Conservation (phyloP, 2,888 invertebrate genomes). For the Plagodis dolabraria region DNA sequence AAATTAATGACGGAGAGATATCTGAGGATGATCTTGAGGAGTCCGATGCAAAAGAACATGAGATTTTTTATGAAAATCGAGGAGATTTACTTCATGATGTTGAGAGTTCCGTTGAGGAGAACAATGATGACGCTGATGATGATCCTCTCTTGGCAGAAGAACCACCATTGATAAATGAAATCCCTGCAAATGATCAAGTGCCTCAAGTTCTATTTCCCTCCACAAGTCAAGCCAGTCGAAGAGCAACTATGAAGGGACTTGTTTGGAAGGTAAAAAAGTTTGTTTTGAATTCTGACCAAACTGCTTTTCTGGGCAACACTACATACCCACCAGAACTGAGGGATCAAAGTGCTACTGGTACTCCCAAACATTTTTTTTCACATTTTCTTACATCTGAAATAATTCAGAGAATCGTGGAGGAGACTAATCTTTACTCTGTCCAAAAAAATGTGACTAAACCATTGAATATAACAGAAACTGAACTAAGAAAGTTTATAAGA, state of each 20-base stretch:
- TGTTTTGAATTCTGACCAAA: slow-evolving; percentile 50
- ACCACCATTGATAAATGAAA: slow-evolving; percentile 45
- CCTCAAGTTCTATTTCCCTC: slow-evolving; percentile 46
- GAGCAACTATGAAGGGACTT: slow-evolving; percentile 47
- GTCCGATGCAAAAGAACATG: slow-evolving; percentile 45
- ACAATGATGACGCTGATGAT: slow-evolving; percentile 43
- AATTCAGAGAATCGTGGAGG: slow-evolving; percentile 21
- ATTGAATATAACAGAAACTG: slow-evolving; percentile 32
- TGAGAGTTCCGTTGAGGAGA: slow-evolving; percentile 46
- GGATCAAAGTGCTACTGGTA: slow-evolving; percentile 45
- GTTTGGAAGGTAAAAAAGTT: slow-evolving; percentile 49
- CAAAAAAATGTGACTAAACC: slow-evolving; percentile 24
- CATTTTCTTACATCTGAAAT: slow-evolving; percentile 26
- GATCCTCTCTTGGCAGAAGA: slow-evolving; percentile 43
- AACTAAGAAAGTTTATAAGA: slow-evolving; percentile 47
- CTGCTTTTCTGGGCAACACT: slow-evolving; percentile 48
- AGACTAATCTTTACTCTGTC: slow-evolving; percentile 24
- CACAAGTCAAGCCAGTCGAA: slow-evolving; percentile 48
- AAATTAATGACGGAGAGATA: slow-evolving; percentile 44
- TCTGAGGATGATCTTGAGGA: slow-evolving; percentile 50
- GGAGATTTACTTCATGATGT: slow-evolving; percentile 46
- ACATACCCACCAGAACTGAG: slow-evolving; percentile 50
- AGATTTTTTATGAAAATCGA: slow-evolving; percentile 46
- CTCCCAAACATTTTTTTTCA: slow-evolving; percentile 38
- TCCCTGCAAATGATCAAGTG: slow-evolving; percentile 42